phyloP scores from a whole-genome alignment of 1,140 invertebrate genomes.

The Habropoda laboriosa region DNA sequence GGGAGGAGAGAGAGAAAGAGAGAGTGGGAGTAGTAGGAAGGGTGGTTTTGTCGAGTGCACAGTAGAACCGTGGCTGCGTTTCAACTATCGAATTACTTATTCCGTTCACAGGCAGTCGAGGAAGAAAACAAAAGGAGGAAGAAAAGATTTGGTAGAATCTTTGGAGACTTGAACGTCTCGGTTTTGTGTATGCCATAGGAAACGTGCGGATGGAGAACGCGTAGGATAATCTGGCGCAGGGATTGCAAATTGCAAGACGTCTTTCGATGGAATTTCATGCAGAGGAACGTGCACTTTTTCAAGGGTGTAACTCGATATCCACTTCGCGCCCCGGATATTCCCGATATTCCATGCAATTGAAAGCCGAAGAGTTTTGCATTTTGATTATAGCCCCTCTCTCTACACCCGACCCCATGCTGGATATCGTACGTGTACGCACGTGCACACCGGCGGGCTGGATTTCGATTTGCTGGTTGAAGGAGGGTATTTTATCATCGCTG shows the following conservation, averaged over 20 bases:
- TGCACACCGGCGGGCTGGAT: background rate
- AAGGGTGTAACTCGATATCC: conserved; percentile 26
- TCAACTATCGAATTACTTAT: conserved; percentile 5
- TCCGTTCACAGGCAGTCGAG: background rate
- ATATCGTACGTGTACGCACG: background rate
- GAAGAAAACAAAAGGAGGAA: background rate
- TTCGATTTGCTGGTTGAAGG: conserved; percentile 26
- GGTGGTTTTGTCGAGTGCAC: background rate
- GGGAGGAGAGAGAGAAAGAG: too few species aligned
- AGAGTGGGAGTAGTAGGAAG: too few species aligned
- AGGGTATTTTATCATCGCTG: conserved; percentile 33
- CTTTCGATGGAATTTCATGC: conserved; percentile 21
- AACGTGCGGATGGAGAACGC: background rate
- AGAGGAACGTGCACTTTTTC: conserved; percentile 12
- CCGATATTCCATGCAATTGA: conserved; percentile 53
- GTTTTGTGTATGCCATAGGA: background rate
- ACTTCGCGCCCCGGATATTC: conserved; percentile 35
- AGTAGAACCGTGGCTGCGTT: background rate
- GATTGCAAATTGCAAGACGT: conserved; percentile 10
- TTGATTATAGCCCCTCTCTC: conserved; percentile 14
- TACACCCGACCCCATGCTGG: too few species aligned
- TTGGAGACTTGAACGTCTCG: background rate
- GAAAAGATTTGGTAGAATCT: background rate
- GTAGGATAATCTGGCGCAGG: background rate
- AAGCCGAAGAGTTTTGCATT: conserved; percentile 47